Conservation (phyloP, 2,113 vertebrate species). For the Engystomops pustulosus region DNA sequence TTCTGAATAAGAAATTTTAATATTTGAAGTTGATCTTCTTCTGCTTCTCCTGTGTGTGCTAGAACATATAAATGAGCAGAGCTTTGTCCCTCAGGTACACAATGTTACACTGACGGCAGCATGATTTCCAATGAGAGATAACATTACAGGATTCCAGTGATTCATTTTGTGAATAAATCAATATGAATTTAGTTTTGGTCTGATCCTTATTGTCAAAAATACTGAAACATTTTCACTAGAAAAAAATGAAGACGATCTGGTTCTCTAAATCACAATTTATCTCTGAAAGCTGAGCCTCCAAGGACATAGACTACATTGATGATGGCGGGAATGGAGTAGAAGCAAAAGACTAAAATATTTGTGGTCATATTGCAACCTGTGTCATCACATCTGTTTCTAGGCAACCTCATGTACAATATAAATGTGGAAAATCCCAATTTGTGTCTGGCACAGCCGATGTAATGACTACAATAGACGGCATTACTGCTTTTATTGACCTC, state of each 20-base stretch:
- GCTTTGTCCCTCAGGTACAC: background rate
- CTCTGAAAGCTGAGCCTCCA: slow-evolving; percentile 14
- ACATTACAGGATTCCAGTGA: background rate
- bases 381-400: slow-evolving; percentile 49
- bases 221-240: background rate
- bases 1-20: no score
- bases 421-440: slow-evolving; percentile 47
- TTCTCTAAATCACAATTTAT: background rate
- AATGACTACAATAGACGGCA: slow-evolving; percentile 34
- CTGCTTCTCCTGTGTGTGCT: no score
- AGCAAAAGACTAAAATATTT: slow-evolving; percentile 5
- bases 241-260: background rate
- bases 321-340: background rate
- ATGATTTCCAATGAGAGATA: background rate
- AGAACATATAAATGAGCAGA: background rate
- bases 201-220: background rate
- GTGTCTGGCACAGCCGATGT: slow-evolving; percentile 24
- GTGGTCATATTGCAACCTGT: slow-evolving; percentile 31
- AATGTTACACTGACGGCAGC: background rate
- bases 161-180: background rate
- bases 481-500: slow-evolving; percentile 25
- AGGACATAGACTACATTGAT: slow-evolving; percentile 10
- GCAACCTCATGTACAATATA: slow-evolving; percentile 38
- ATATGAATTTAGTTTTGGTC: background rate
- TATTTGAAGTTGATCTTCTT: no score